Evolutionary conservation across 2,888 invertebrate genomes (phyloP).

Genomic region (Brachypalpus laphriformis): DNA sequence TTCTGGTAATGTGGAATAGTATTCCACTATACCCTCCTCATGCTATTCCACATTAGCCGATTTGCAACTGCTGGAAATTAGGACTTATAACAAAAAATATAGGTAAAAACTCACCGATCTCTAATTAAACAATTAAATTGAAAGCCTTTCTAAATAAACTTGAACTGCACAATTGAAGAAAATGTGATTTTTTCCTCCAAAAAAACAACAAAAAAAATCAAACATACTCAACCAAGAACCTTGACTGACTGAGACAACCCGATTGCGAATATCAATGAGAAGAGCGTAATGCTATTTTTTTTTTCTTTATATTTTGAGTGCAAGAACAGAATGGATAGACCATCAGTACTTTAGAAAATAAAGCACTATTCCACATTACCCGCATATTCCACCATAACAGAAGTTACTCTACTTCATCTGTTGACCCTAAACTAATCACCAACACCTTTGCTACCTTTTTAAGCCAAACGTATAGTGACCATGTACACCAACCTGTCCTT

Average conservation of each 20-base stretch:
- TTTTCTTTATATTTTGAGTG: background rate
- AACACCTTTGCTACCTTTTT: too few species aligned
- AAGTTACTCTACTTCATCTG: background rate
- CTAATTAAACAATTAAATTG: constrained; percentile 11
- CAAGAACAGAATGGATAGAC: background rate
- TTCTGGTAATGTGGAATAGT: background rate
- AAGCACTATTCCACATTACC: background rate
- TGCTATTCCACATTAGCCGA: constrained; percentile 26
- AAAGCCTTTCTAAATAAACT: background rate
- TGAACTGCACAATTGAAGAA: background rate
- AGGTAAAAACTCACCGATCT: constrained; percentile 11
- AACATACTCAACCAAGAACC: background rate
- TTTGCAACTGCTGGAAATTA: constrained; percentile 10
- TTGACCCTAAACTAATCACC: too few species aligned
- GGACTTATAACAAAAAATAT: constrained; percentile 18
- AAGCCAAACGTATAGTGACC: too few species aligned
- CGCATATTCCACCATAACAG: background rate
- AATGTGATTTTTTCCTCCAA: too few species aligned
- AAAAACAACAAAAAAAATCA: background rate
- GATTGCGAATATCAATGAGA: background rate
- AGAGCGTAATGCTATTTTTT: background rate
- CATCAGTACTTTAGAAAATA: background rate
- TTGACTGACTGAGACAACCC: background rate
- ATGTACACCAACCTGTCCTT: too few species aligned
- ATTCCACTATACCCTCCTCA: constrained; percentile 25